These are phyloP conservation scores for Liasis olivaceus DNA, from an alignment of 2,797 vertebrate species.

Conservation along the genomic window DNA sequence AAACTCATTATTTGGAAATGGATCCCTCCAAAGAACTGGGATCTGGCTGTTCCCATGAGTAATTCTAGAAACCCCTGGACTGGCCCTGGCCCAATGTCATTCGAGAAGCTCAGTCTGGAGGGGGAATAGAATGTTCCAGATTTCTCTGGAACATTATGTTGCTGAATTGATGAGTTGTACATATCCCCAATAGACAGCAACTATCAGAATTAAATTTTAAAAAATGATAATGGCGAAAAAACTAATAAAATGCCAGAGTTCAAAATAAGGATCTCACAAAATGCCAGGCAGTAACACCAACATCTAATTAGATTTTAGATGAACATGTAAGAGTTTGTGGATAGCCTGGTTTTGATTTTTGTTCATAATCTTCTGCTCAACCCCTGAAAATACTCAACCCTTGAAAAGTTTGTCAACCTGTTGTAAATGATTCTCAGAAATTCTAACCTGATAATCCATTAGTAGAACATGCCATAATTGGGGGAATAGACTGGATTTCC, in stretches of 20 bases:
- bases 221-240: not conserved
- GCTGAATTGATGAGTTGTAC: not conserved
- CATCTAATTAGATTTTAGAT: not conserved
- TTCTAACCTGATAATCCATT: not conserved
- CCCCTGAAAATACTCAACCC: not conserved
- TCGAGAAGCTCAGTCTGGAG: not conserved
- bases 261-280: not conserved
- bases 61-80: not conserved
- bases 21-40: not conserved
- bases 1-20: not conserved
- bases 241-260: not conserved
- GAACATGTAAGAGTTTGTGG: not conserved
- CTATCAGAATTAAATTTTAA: not conserved
- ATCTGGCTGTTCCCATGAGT: not conserved
- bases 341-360: not conserved
- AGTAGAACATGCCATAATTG: not conserved
- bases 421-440: not conserved
- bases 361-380: not conserved
- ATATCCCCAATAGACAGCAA: not conserved
- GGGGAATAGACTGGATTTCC: not conserved
- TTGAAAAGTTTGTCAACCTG: not conserved
- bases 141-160: not conserved
- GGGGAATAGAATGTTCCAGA: not conserved
- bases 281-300: not conserved
- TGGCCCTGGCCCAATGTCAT: not conserved